Base-by-base conservation (phyloP, 1,140 invertebrate species). In the Agraylea sexmaculata region DNA sequence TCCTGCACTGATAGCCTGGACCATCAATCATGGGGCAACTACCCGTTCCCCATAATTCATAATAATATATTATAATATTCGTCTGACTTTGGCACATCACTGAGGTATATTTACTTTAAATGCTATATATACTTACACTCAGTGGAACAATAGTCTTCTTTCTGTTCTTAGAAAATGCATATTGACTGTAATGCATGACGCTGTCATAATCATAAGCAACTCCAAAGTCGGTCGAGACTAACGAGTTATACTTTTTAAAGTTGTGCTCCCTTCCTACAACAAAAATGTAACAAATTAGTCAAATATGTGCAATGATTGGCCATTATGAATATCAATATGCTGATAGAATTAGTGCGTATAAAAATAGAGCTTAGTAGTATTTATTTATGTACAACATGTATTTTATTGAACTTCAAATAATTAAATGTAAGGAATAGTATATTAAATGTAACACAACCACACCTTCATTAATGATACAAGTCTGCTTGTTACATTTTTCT, bases 151-250 rank as follows among this genome's bases (percentile, higher is more conserved):
- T 77, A 0, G 83, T 85, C 0, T 71, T 67, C 43, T 73, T 56
- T 1, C 79, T 78, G 53, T 87, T 87, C 16, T 53, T 63, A 1
- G 77, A 76, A 56, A 87, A 88, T 2, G 81, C 80, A 19, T 62
- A 74, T 0, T 70, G 59, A 0, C 75, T 78, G 53, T 89, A 88
- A 55, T 89, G 86, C 75, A 88, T 78, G 4, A 87, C 77, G 45
- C 82, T 86, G 11, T 72, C 69, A 49, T 83, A 88, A 57, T 88
- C 85, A 45, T 87, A 87, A 0, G 68, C 63, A 1, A 84, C 67
- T 2, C 72, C 79, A 40, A 71, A 75, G 19, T 66, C 72, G 45
- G 65, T 62, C 1, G 73, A 70, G 4, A 68, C 62, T n/a, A 68
- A 58, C 1, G 60, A 54, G 2, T 66, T 61, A 46, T 78, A 79